Base-by-base conservation (phyloP, 2,888 invertebrate species). In the Xiphydria camelus region DNA sequence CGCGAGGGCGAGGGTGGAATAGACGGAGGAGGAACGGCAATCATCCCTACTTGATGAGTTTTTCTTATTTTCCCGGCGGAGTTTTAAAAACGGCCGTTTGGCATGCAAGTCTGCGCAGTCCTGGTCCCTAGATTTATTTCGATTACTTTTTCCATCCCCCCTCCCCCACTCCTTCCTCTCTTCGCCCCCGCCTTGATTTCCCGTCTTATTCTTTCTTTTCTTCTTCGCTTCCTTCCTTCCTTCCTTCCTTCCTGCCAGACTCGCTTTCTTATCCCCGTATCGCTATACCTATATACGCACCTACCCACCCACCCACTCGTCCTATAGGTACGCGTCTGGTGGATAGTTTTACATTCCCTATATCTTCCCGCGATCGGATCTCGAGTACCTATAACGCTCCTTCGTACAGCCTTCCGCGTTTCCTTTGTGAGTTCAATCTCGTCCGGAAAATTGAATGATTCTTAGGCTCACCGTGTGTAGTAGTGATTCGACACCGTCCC, bases 11-110 rank as follows among this genome's bases (percentile, higher is more conserved):
- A 26, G 26, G 26, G 26, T 26, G 14, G 26, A 26, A 26, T 26
- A 26, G 26, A 26, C 26, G 26, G 26, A 14, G 26, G 10, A 26
- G 26, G 14, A 26, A 57, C 54, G 54, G 64, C 62, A 65, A 68
- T 69, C 66, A 62, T 69, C 62, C 62, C 57, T 57, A 55, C 62
- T 68, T 64, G 66, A 66, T 64, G 66, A 66, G 59, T 65, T 66
- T 64, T 67, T 66, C 62, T 61, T 66, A 65, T 68, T 66, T 68
- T 64, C 62, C 61, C 63, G 51, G 25, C 51, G 61, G 62, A 61
- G 62, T 64, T 69, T 68, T 58, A 64, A 69, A 69, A 66, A 69
- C 57, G 58, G 55, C 57, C 59, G 59, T 53, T 62, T 61, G 59
- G 56, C 68, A 67, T 65, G 65, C 67, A 61, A 67, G 57, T 59